Conservation (phyloP, 92 coral and sea anemone genomes). For the Parazoanthus darwini region DNA sequence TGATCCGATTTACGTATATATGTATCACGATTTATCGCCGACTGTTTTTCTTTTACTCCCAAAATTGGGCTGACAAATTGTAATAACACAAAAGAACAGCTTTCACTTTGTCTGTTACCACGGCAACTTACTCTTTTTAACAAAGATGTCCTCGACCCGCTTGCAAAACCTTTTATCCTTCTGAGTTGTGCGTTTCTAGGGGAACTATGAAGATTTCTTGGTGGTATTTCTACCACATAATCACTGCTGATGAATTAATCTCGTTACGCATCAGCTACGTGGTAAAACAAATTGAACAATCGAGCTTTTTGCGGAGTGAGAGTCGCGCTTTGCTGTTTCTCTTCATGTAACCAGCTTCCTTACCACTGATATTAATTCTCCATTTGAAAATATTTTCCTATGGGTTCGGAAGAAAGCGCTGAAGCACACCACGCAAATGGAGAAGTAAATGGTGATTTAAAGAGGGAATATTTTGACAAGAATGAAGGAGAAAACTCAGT, state of each 20-base stretch:
- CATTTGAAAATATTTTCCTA: not conserved
- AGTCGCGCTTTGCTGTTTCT: not conserved
- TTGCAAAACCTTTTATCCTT: not conserved
- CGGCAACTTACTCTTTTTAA: not conserved
- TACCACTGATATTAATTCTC: not conserved
- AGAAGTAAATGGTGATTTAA: conserved; percentile 49
- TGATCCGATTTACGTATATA: not conserved
- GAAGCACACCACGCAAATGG: conserved; percentile 39
- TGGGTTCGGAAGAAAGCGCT: conserved; percentile 63
- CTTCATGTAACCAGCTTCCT: not conserved
- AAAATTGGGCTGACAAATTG: not conserved
- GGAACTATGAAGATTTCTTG: conserved; percentile 24
- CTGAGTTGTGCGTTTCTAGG: conserved; percentile 39
- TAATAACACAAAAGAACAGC: not conserved
- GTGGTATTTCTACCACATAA: conserved; percentile 51
- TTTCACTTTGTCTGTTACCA: conserved; percentile 1
- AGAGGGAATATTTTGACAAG: conserved; percentile 4
- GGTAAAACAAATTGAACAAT: conserved; percentile 20
- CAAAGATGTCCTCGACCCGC: not conserved
- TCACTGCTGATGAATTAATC: conserved; percentile 55
- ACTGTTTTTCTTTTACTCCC: not conserved
- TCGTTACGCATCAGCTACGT: conserved; percentile 55
- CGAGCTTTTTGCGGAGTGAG: not conserved
- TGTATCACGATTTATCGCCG: not conserved
- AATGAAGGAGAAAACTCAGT: conserved; percentile 17